phyloP scores from a whole-genome alignment of 1,140 invertebrate genomes.

The Drosophila mauritiana region DNA sequence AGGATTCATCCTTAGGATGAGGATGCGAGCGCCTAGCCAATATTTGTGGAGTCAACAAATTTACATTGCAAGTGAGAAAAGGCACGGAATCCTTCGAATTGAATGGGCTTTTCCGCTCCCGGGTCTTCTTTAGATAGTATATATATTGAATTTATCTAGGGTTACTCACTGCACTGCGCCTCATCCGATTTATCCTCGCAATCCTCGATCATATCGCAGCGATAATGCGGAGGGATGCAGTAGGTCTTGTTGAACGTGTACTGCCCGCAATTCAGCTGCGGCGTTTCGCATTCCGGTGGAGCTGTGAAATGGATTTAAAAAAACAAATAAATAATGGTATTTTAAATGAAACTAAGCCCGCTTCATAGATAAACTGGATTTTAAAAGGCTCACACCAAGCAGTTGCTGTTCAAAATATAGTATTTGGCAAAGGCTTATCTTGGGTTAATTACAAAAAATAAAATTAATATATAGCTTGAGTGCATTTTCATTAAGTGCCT shows the following conservation, averaged over 20 bases:
- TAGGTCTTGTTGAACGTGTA: slow-evolving; percentile 97
- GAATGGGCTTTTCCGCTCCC: background rate
- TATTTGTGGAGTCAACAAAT: slow-evolving; percentile 75
- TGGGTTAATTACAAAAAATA: background rate
- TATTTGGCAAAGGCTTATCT: background rate
- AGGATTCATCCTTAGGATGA: background rate
- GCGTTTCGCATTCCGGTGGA: slow-evolving; percentile 94
- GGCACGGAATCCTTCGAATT: slow-evolving; percentile 6
- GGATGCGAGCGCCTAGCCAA: slow-evolving; percentile 32
- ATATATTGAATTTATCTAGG: background rate
- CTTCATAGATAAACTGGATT: too few relatives aligned
- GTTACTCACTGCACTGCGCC: slow-evolving; percentile 95
- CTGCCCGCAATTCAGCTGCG: slow-evolving; percentile 94
- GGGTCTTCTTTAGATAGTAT: background rate
- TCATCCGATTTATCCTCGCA: slow-evolving; percentile 97
- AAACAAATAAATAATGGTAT: too few relatives aligned
- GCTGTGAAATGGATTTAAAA: slow-evolving; percentile 86
- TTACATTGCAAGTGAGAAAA: slow-evolving; percentile 59
- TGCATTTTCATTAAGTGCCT: background rate
- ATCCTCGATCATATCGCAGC: slow-evolving; percentile 96
- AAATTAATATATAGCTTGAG: background rate
- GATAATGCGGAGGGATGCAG: slow-evolving; percentile 94
- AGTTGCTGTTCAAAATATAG: background rate
- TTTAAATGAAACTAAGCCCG: too few relatives aligned
- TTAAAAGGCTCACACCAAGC: too few relatives aligned